Evolutionary conservation across 2,888 invertebrate genomes (phyloP).

Genomic region (Magallana nippona): DNA sequence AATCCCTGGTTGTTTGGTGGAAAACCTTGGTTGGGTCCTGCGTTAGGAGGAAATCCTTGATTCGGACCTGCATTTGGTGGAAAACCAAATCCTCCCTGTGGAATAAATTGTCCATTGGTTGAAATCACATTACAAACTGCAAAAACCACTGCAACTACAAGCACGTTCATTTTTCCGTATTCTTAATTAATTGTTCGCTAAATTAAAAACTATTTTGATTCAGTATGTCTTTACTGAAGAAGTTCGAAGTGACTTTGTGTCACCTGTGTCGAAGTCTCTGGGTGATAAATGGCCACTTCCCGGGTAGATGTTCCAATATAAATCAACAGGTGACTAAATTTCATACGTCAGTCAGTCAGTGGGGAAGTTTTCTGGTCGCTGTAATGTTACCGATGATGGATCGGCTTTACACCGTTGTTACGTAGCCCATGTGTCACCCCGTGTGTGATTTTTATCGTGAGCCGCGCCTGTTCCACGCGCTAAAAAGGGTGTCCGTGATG

Average conservation of each 20-base stretch:
- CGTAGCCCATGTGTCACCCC: conserved; percentile 13
- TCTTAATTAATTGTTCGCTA: no score
- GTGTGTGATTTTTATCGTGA: conserved; percentile 1
- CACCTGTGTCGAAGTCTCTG: background rate
- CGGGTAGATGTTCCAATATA: conserved; percentile 23
- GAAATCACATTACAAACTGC: background rate
- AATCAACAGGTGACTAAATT: background rate
- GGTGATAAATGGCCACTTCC: background rate
- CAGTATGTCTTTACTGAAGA: background rate
- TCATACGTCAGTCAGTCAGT: background rate
- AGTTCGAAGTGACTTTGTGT: background rate
- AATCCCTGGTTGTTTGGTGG: conserved; percentile 30
- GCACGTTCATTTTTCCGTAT: background rate
- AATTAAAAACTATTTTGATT: background rate
- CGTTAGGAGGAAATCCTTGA: conserved; percentile 30
- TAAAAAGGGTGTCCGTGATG: background rate
- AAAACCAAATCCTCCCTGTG: conserved; percentile 11
- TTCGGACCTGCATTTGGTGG: background rate
- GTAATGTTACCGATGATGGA: conserved; percentile 21
- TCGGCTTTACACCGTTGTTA: background rate
- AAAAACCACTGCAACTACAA: background rate
- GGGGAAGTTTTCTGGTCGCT: background rate
- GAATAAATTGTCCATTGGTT: conserved; percentile 39
- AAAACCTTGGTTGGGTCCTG: conserved; percentile 19
- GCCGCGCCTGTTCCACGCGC: background rate